Evolutionary conservation across 2,113 vertebrate species (phyloP).

Genomic region (Solea senegalensis): DNA sequence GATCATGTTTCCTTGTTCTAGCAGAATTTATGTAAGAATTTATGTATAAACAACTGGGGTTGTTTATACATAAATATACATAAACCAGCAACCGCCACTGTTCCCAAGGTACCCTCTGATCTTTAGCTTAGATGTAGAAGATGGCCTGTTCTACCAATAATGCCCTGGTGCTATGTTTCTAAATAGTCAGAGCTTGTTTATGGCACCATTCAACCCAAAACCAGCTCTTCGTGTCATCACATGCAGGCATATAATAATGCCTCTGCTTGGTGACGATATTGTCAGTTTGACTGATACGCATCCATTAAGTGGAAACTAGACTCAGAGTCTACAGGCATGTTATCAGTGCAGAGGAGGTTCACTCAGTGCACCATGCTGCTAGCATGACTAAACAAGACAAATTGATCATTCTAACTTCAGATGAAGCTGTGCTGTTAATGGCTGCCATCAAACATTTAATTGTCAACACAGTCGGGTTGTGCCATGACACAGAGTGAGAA

Average conservation of each 20-base stretch:
- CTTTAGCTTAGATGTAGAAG: background rate
- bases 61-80: too few relatives aligned
- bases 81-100: too few relatives aligned
- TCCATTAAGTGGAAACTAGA: background rate
- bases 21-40: too few relatives aligned
- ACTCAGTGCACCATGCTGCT: background rate
- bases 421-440: constrained; percentile 10
- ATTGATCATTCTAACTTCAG: background rate
- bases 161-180: background rate
- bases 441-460: background rate
- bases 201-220: background rate
- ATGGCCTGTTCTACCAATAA: background rate
- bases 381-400: background rate
- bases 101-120: background rate
- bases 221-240: background rate
- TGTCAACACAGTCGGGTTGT: constrained; percentile 2
- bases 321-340: background rate
- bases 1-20: too few relatives aligned
- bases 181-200: background rate
- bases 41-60: too few relatives aligned
- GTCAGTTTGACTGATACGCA: background rate
- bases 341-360: background rate
- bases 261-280: background rate
- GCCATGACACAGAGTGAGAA: constrained; percentile 14
- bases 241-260: background rate